Evolutionary conservation across 2,113 vertebrate species (phyloP).

Genomic region (Bombycilla garrulus): DNA sequence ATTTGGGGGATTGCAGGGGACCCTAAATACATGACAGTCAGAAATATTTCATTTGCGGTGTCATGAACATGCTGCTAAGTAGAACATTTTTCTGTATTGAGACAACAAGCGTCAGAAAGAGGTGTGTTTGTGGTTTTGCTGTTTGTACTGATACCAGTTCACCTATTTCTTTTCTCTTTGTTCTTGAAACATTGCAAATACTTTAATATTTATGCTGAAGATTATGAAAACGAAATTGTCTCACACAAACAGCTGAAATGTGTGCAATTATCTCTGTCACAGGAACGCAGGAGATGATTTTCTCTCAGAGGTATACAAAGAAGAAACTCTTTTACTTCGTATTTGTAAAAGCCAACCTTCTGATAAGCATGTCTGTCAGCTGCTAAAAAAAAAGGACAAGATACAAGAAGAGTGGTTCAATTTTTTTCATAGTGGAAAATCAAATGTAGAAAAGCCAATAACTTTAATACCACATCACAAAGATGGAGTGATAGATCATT

Average conservation of each 20-base stretch:
- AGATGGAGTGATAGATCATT: not conserved
- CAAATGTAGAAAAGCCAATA: not conserved
- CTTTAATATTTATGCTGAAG: not conserved
- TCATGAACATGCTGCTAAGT: not conserved
- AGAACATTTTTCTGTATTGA: not conserved
- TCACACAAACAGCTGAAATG: not conserved
- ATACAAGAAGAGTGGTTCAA: not conserved
- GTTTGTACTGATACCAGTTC: not conserved
- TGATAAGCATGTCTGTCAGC: not conserved
- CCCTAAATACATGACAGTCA: not conserved
- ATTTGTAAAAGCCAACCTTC: not conserved
- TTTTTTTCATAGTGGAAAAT: not conserved
- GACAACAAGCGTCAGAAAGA: not conserved
- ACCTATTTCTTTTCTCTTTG: not conserved
- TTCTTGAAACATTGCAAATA: not conserved
- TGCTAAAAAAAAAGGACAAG: not conserved
- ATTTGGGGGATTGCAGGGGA: accelerated
- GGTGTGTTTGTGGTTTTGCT: not conserved
- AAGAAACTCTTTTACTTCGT: not conserved
- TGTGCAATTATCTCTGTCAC: not conserved
- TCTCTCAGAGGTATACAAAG: not conserved
- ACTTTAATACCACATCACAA: not conserved
- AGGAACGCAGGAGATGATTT: not conserved
- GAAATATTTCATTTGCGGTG: not conserved
- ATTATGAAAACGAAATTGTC: not conserved